Percentiles rank a stretch among this genome's conserved stretches.
Evolutionary conservation across 2,113 vertebrate genomes (phyloP).

Genomic region (Gambusia holbrooki): DNA sequence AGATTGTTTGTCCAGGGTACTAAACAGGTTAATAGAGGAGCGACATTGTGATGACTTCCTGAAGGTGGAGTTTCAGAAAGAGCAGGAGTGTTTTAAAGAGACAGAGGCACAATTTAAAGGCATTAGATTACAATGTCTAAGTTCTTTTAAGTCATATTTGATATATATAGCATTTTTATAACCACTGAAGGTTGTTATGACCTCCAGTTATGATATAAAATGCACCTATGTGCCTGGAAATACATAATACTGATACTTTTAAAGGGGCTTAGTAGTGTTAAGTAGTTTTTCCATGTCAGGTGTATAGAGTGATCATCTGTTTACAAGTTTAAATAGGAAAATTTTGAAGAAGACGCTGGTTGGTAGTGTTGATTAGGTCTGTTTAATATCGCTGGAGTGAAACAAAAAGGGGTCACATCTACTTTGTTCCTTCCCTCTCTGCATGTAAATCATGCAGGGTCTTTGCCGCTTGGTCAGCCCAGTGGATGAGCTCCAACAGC

Average conservation of each 20-base stretch:
- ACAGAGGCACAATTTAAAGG: too few relatives aligned
- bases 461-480: conserved; percentile 74
- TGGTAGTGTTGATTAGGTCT: conserved; percentile 54
- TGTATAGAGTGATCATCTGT: conserved; percentile 28
- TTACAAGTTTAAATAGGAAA: conserved; percentile 23
- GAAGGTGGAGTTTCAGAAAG: too few relatives aligned
- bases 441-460: conserved; percentile 75
- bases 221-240: too few relatives aligned
- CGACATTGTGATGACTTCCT: too few relatives aligned
- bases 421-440: conserved; percentile 55
- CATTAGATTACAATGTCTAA: too few relatives aligned
- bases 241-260: conserved; percentile 34
- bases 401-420: conserved; percentile 45
- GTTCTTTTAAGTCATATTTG: too few relatives aligned
- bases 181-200: too few relatives aligned
- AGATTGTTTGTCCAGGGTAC: too few relatives aligned
- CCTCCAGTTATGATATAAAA: too few relatives aligned
- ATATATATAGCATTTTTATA: too few relatives aligned
- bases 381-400: conserved; percentile 6
- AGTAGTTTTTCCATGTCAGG: conserved; percentile 27
- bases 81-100: too few relatives aligned
- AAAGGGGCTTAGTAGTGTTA: conserved; percentile 50
- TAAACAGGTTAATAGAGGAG: too few relatives aligned
- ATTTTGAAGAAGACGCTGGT: conserved; percentile 43
- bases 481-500: conserved; percentile 80